A percentile compares a stretch with the other conserved stretches of the same genome.
Evolutionary conservation across 2,888 invertebrate species (phyloP).

Genomic region (Netelia virgata): DNA sequence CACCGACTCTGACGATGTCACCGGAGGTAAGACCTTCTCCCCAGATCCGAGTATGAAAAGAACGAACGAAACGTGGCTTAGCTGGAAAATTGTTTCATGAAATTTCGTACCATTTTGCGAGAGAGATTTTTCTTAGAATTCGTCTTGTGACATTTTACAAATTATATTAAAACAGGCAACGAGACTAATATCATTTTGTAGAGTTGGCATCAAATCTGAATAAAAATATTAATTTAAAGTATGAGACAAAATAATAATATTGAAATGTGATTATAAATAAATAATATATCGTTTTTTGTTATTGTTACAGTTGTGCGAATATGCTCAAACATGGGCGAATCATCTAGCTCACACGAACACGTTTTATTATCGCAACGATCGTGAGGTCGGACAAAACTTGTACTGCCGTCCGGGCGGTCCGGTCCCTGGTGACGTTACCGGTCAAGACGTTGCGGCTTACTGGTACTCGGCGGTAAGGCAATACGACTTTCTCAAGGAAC

Average conservation of each 20-base stretch:
- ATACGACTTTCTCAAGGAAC: conserved; percentile 91
- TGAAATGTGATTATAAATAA: not conserved
- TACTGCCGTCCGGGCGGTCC: conserved; percentile 91
- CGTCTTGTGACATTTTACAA: no score
- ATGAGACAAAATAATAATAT: not conserved
- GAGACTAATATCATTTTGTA: no score
- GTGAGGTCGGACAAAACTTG: conserved; percentile 92
- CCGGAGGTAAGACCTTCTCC: conserved; percentile 87
- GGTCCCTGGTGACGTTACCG: conserved; percentile 90
- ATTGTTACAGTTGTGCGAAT: conserved; percentile 89
- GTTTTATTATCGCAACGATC: conserved; percentile 92
- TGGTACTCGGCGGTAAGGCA: conserved; percentile 93
- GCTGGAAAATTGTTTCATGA: not conserved
- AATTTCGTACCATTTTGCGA: no score
- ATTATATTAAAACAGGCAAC: no score
- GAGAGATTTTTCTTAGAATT: no score
- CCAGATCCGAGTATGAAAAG: not conserved
- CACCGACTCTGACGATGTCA: conserved; percentile 91
- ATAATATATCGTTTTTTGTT: conserved; percentile 4
- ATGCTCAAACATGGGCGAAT: conserved; percentile 95
- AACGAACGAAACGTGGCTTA: not conserved
- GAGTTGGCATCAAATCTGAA: no score
- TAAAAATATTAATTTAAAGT: not conserved
- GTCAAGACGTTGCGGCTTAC: conserved; percentile 92
- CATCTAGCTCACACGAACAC: conserved; percentile 93